Conservation (phyloP, 2,113 vertebrate species). For the Oncorhynchus kisutch region DNA sequence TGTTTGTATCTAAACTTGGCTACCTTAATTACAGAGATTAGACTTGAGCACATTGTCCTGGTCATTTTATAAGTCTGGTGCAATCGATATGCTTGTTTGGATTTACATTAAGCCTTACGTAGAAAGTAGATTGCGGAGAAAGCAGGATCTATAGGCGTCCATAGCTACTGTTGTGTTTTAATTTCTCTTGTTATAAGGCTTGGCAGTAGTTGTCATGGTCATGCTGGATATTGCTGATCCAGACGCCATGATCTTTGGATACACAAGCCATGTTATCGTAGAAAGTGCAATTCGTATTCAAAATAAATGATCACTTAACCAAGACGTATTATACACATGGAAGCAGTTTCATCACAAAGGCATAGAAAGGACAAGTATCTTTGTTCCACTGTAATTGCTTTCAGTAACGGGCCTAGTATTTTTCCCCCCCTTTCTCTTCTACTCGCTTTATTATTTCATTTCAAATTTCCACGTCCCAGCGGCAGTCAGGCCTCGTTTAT, state of each 20-base stretch:
- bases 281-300: conserved; percentile 59
- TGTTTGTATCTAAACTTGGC: no score
- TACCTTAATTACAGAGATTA: neutral
- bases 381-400: conserved; percentile 47
- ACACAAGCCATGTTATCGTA: conserved; percentile 27
- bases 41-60: neutral
- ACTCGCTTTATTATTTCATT: conserved; percentile 56
- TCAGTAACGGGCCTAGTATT: conserved; percentile 40
- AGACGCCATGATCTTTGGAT: conserved; percentile 57
- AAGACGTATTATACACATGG: conserved; percentile 61
- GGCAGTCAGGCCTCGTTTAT: conserved; percentile 43
- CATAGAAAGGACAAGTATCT: conserved; percentile 44
- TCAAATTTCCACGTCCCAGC: conserved; percentile 50
- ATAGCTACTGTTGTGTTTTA: conserved; percentile 39
- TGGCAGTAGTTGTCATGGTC: conserved; percentile 58
- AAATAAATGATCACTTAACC: conserved; percentile 64
- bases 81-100: neutral
- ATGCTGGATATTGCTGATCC: conserved; percentile 57
- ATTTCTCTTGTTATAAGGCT: conserved; percentile 43
- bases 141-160: conserved; percentile 6
- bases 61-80: neutral
- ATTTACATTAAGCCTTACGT: neutral
- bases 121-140: neutral
- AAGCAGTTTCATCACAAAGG: conserved; percentile 47
- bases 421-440: conserved; percentile 25